phyloP scores from a whole-genome alignment of 2,797 vertebrate genomes.

The Gallirallus australis region DNA sequence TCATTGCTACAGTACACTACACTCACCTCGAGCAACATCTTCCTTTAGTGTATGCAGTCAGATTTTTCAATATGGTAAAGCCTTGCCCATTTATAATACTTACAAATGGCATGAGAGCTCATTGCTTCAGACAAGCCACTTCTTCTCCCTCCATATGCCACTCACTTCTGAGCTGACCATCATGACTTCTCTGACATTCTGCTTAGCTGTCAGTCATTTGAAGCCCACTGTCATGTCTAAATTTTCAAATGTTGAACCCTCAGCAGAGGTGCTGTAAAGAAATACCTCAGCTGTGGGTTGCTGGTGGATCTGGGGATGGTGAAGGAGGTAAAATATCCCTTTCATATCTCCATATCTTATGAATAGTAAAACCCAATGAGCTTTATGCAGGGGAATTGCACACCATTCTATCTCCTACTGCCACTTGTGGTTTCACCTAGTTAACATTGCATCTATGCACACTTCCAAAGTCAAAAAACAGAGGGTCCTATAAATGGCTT shows the following conservation, averaged over 20 bases:
- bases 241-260: neutral
- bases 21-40: neutral
- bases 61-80: neutral
- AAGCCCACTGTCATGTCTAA: neutral
- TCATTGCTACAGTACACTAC: neutral
- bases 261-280: neutral
- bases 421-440: neutral
- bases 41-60: neutral
- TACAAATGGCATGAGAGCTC: neutral
- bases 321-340: neutral
- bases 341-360: neutral
- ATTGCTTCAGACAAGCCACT: neutral
- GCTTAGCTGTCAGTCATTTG: neutral
- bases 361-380: neutral
- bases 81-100: neutral
- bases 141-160: neutral
- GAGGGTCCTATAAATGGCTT: neutral
- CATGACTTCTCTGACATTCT: fast-evolving
- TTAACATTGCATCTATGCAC: neutral
- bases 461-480: neutral
- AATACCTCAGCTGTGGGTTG: neutral
- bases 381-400: neutral
- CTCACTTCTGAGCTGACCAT: neutral
- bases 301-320: neutral
- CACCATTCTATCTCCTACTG: neutral